Evolutionary conservation across 2,113 vertebrate species (phyloP).

Genomic region (Scalopus aquaticus): DNA sequence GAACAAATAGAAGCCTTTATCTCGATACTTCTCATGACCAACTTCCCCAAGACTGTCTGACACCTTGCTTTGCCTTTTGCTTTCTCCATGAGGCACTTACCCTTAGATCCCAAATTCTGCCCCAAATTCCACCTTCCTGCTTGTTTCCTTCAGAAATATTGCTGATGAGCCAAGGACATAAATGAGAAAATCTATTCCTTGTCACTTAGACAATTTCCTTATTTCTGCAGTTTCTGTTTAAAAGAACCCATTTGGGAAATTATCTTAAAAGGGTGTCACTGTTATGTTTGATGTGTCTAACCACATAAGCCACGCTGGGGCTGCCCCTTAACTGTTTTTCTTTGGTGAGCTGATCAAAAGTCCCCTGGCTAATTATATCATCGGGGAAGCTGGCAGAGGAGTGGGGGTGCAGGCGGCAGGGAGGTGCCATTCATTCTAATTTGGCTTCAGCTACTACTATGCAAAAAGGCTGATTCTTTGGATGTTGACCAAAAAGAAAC

Average conservation of each 20-base stretch:
- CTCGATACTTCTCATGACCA: background rate
- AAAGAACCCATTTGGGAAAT: constrained; percentile 27
- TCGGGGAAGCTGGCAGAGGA: constrained; percentile 53
- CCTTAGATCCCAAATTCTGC: background rate
- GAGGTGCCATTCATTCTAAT: constrained; percentile 65
- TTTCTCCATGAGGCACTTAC: background rate
- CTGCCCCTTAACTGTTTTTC: constrained; percentile 65
- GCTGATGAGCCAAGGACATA: background rate
- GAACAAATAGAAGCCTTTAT: background rate
- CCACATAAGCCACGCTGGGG: constrained; percentile 57
- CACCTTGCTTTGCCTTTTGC: fast-evolving
- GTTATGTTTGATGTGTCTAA: constrained; percentile 61
- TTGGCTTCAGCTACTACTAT: constrained; percentile 35
- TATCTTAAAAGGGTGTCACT: background rate
- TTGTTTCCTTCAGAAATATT: background rate
- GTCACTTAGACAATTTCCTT: background rate
- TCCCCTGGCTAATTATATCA: constrained; percentile 83
- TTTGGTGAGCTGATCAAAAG: constrained; percentile 67
- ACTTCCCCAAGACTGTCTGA: background rate
- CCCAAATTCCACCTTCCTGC: background rate
- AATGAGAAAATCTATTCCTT: background rate
- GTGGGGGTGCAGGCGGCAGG: constrained; percentile 29
- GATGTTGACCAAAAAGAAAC: constrained; percentile 66
- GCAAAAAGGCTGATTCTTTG: constrained; percentile 70
- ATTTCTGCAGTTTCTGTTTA: background rate